A percentile compares a stretch with the other conserved stretches of the same genome.
phyloP scores from a whole-genome alignment of 2,797 vertebrate species.

The Gorsachius magnificus region DNA sequence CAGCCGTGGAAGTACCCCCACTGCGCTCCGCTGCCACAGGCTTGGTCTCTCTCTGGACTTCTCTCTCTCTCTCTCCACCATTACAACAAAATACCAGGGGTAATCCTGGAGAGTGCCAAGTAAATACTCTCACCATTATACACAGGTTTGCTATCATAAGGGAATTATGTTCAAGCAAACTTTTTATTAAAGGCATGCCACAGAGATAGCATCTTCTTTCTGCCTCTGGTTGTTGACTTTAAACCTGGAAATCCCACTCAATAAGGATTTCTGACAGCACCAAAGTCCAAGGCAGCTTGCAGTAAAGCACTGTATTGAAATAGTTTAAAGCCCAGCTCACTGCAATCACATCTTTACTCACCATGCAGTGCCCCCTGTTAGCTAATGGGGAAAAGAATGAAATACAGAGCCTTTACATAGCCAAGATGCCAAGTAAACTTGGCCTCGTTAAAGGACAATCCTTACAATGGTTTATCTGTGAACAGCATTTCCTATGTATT shows the following conservation, averaged over 20 bases:
- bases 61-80: background rate
- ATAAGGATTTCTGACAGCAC: background rate
- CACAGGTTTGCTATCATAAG: background rate
- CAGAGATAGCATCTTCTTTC: background rate
- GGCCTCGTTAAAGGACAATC: background rate
- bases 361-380: background rate
- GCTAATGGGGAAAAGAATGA: background rate
- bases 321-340: background rate
- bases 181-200: conserved; percentile 1
- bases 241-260: background rate
- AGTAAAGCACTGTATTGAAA: background rate
- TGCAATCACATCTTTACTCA: background rate
- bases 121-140: background rate
- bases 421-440: background rate
- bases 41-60: background rate
- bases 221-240: conserved; percentile 1
- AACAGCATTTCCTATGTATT: background rate
- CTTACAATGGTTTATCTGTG: background rate
- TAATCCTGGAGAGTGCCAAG: background rate
- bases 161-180: background rate
- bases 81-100: background rate
- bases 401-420: background rate
- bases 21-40: background rate
- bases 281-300: background rate
- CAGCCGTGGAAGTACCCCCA: rapidly evolving